These are phyloP conservation scores for Boleophthalmus pectinirostris DNA, from an alignment of 2,113 vertebrate genomes.

Conservation along the genomic window DNA sequence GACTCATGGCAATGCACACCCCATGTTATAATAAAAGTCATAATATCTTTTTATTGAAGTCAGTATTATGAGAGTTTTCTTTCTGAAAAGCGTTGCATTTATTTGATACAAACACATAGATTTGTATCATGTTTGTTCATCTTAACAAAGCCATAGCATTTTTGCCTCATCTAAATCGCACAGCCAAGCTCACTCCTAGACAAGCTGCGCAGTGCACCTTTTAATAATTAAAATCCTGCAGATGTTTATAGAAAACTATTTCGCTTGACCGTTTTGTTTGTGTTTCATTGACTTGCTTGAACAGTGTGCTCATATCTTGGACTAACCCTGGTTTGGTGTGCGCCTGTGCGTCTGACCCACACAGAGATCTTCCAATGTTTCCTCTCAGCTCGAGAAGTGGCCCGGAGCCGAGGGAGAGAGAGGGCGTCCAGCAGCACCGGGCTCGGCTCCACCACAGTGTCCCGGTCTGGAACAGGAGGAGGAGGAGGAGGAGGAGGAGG, in stretches of 20 bases:
- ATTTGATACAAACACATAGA: no score
- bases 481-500: slow-evolving; percentile 58
- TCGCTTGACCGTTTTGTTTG: background rate
- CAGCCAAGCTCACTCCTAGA: no score
- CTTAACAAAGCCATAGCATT: no score
- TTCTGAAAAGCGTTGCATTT: no score
- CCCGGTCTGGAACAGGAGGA: slow-evolving; percentile 60
- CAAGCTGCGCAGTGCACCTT: no score
- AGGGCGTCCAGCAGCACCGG: slow-evolving; percentile 79
- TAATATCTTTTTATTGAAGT: no score
- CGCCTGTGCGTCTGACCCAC: slow-evolving; percentile 79
- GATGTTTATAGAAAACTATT: background rate
- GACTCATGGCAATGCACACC: no score
- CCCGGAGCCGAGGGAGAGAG: slow-evolving; percentile 90
- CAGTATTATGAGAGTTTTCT: no score
- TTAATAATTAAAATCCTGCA: background rate
- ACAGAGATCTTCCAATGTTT: slow-evolving; percentile 99
- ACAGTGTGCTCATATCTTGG: background rate
- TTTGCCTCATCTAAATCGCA: no score
- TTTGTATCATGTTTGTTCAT: no score
- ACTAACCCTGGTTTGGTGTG: slow-evolving; percentile 54
- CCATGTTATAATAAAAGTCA: no score
- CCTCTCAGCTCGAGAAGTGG: slow-evolving; percentile 96
- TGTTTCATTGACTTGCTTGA: slow-evolving; percentile 20
- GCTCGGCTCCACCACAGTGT: slow-evolving; percentile 68